These are phyloP conservation scores for Anoplolepis gracilipes DNA, from an alignment of 1,140 invertebrate genomes.

Conservation along the genomic window DNA sequence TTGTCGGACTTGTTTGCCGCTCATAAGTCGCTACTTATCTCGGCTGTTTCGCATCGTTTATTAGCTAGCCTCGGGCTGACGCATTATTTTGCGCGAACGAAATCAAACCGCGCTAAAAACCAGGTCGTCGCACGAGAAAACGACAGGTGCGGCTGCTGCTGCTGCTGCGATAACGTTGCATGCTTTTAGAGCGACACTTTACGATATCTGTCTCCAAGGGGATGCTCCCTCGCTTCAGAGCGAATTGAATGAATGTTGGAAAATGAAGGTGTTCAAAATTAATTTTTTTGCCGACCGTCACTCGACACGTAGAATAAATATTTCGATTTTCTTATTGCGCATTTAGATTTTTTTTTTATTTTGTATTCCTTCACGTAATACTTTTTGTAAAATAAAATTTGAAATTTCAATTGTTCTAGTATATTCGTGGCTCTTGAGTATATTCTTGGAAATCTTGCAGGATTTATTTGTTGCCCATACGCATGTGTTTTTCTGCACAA, in stretches of 20 bases:
- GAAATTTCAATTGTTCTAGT: background rate
- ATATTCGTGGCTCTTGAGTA: background rate
- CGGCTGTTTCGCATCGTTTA: constrained; percentile 25
- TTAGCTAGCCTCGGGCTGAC: constrained; percentile 34
- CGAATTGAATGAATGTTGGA: background rate
- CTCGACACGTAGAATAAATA: background rate
- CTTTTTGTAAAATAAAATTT: background rate
- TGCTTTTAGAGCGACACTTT: constrained; percentile 2
- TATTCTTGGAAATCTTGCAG: background rate
- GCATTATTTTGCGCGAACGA: constrained; percentile 37
- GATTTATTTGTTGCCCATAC: background rate
- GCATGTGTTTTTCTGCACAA: background rate
- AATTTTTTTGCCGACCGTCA: background rate
- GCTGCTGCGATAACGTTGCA: background rate
- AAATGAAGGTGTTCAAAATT: background rate
- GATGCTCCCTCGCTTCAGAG: background rate
- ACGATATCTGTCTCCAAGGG: background rate
- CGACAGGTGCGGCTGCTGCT: background rate
- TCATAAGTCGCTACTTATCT: constrained; percentile 54
- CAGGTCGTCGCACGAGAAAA: constrained; percentile 6
- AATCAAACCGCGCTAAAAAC: constrained; percentile 50
- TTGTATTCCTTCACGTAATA: background rate
- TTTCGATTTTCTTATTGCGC: background rate
- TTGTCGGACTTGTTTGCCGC: constrained; percentile 62
- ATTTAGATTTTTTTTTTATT: background rate